These are phyloP conservation scores for Physella acuta DNA, from an alignment of 1,140 invertebrate species.

Conservation along the genomic window DNA sequence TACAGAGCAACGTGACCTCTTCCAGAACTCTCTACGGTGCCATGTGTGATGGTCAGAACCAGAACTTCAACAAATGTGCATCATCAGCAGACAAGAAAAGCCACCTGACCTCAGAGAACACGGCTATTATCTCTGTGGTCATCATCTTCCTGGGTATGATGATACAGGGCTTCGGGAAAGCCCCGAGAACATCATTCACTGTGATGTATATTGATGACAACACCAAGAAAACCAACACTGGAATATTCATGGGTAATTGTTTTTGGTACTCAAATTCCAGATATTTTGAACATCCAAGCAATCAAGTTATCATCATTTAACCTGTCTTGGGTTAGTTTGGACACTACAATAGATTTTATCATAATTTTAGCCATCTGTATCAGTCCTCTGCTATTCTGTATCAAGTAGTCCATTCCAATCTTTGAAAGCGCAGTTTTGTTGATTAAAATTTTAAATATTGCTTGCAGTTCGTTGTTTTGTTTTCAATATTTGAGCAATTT, in stretches of 20 bases:
- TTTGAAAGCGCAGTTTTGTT: too few species aligned
- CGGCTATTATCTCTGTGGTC: slow-evolving; percentile 11
- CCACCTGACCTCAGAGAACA: not conserved
- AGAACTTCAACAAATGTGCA: not conserved
- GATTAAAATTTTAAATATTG: too few species aligned
- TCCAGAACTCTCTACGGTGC: not conserved
- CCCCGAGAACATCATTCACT: slow-evolving; percentile 24
- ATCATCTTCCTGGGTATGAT: slow-evolving; percentile 26
- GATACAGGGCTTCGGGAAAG: slow-evolving; percentile 28
- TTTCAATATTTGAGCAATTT: too few species aligned
- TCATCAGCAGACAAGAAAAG: not conserved
- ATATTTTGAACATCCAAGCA: too few species aligned
- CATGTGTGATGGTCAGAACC: slow-evolving; percentile 1
- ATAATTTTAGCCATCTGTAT: too few species aligned
- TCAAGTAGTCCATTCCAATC: too few species aligned
- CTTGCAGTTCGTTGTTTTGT: too few species aligned
- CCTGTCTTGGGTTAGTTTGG: too few species aligned
- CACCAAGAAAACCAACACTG: slow-evolving; percentile 26
- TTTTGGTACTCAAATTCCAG: too few species aligned
- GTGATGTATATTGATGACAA: slow-evolving; percentile 29
- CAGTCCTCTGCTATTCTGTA: too few species aligned
- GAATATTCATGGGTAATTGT: slow-evolving; percentile 31
- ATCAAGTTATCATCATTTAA: too few species aligned
- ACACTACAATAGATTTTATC: too few species aligned
- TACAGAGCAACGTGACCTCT: slow-evolving; percentile 15